Conservation (phyloP, 2,888 invertebrate species). For the Sesamia inferens region DNA sequence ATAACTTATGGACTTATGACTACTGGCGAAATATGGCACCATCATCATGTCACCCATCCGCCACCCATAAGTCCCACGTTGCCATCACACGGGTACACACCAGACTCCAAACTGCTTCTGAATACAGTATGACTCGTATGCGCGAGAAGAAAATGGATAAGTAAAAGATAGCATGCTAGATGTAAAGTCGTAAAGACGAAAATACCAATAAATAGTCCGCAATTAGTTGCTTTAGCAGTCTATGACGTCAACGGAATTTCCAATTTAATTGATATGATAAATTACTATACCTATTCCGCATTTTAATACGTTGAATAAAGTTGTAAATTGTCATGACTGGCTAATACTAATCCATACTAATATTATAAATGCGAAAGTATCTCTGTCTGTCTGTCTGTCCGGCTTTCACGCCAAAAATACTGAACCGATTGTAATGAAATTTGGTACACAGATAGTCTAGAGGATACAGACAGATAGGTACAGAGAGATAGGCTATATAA, state of each 20-base stretch:
- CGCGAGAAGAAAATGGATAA: neutral
- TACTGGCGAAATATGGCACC: too few relatives aligned
- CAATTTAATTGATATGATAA: neutral
- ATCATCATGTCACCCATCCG: too few relatives aligned
- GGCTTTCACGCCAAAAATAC: too few relatives aligned
- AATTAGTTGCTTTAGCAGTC: neutral
- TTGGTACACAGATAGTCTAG: too few relatives aligned
- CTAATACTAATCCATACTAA: too few relatives aligned
- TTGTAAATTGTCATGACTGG: neutral
- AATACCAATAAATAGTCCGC: neutral
- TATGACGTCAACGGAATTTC: neutral
- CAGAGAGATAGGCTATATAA: too few relatives aligned
- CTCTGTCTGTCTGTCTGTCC: too few relatives aligned
- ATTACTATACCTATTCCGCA: neutral
- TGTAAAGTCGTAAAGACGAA: neutral
- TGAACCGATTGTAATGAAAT: too few relatives aligned
- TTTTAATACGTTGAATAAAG: neutral
- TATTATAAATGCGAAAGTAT: too few relatives aligned
- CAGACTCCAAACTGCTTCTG: neutral
- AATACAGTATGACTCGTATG: neutral
- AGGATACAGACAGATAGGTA: too few relatives aligned
- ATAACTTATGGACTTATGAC: too few relatives aligned
- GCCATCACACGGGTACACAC: too few relatives aligned
- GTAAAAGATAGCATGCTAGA: neutral
- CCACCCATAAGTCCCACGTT: neutral